A percentile compares a stretch with the other conserved stretches of the same genome.
phyloP scores from a whole-genome alignment of 2,113 vertebrate genomes.

The Paramormyrops kingsleyae region DNA sequence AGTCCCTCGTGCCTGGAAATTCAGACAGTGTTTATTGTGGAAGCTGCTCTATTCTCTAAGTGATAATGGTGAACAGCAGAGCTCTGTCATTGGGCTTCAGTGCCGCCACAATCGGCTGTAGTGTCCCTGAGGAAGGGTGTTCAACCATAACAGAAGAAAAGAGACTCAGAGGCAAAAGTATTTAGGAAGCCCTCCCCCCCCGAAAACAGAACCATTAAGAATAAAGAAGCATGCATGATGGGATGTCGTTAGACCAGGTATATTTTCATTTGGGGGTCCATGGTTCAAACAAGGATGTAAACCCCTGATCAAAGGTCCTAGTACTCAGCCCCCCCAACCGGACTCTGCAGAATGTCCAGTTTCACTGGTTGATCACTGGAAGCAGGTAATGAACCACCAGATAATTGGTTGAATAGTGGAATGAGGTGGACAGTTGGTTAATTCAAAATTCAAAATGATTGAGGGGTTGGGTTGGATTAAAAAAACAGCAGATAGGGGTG shows the following conservation, averaged over 20 bases:
- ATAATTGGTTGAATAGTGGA: not conserved
- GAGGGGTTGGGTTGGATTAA: not conserved
- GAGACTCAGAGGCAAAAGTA: not conserved
- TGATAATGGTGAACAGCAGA: constrained; percentile 14
- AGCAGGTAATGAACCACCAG: not conserved
- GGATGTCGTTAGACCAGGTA: not conserved
- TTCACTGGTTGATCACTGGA: not conserved
- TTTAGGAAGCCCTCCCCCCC: not conserved
- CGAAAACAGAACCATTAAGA: not conserved
- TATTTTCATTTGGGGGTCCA: not conserved
- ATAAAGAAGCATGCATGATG: not conserved
- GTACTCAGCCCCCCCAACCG: not conserved
- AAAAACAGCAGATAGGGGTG: not conserved
- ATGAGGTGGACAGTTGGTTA: not conserved
- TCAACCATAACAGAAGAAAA: not conserved
- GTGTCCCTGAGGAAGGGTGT: not conserved
- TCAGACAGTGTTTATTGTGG: constrained; percentile 1
- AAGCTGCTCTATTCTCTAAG: not conserved
- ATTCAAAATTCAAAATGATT: not conserved
- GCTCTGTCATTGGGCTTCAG: not conserved
- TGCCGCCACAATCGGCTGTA: not conserved
- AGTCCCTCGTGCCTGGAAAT: not conserved
- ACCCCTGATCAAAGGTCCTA: not conserved
- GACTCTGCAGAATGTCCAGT: not conserved
- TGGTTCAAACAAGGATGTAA: not conserved